Conservation (phyloP, 2,888 invertebrate species). For the Julus scandinavius region DNA sequence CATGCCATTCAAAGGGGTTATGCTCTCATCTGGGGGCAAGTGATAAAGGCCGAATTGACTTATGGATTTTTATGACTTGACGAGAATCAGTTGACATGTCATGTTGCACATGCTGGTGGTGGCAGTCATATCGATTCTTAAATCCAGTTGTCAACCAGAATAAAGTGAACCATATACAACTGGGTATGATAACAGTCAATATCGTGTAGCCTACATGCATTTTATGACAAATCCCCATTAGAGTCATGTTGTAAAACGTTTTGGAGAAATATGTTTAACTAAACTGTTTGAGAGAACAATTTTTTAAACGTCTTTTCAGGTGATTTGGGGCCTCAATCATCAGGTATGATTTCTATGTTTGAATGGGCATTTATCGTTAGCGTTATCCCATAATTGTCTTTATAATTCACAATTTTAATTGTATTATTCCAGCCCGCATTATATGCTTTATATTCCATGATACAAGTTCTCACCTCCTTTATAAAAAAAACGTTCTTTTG, state of each 20-base stretch:
- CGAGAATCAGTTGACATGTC: background rate
- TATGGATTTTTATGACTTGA: background rate
- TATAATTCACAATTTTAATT: too few species aligned
- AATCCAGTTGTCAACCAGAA: background rate
- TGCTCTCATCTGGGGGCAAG: background rate
- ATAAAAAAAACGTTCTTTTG: background rate
- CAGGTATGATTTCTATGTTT: too few species aligned
- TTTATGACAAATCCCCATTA: background rate
- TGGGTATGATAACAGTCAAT: background rate
- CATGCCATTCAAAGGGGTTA: background rate
- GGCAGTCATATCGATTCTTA: background rate
- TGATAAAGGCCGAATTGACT: slow-evolving; percentile 4
- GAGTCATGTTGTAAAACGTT: too few species aligned
- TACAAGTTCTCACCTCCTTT: background rate
- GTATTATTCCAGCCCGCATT: too few species aligned
- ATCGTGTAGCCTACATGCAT: background rate
- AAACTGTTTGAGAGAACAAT: too few species aligned
- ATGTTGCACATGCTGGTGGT: background rate
- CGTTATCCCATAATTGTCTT: too few species aligned
- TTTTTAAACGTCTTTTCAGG: too few species aligned
- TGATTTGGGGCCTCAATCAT: too few species aligned
- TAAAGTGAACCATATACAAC: background rate
- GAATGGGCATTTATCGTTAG: too few species aligned
- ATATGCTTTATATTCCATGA: too few species aligned
- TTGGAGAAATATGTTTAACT: too few species aligned